Conservation (phyloP, 2,797 vertebrate genomes). For the Muraenolepis orangiensis region DNA sequence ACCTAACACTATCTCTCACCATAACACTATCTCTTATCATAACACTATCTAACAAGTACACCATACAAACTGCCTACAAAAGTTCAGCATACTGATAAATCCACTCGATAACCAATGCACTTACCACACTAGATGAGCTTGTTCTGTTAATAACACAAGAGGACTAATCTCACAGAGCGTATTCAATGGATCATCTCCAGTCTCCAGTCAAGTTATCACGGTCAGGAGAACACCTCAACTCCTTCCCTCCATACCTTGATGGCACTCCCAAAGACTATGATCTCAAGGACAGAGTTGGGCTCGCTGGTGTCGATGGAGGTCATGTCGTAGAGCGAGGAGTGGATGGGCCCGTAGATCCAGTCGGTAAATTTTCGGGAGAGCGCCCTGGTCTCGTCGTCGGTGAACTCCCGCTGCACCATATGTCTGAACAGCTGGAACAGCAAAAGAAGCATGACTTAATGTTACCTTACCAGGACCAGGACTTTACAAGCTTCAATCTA, state of each 20-base stretch:
- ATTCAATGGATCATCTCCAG: not conserved
- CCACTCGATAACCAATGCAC: not conserved
- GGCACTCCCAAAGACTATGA: conserved; percentile 81
- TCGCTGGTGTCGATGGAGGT: conserved; percentile 82
- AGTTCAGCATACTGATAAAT: no score
- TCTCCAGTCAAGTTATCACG: not conserved
- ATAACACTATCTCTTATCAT: no score
- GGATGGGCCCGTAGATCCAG: conserved; percentile 89
- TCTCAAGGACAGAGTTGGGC: conserved; percentile 84
- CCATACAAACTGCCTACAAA: not conserved
- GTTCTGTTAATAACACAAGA: not conserved
- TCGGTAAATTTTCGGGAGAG: conserved; percentile 89
- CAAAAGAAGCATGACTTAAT: not conserved
- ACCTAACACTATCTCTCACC: no score
- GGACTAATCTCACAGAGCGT: not conserved
- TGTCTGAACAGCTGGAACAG: conserved; percentile 81
- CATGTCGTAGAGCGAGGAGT: conserved; percentile 86
- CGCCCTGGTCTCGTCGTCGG: conserved; percentile 74
- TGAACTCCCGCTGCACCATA: conserved; percentile 84
- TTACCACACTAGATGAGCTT: not conserved
- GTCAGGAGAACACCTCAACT: not conserved
- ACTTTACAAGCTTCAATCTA: not conserved
- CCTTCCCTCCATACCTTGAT: conserved; percentile 75
- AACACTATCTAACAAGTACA: no score
- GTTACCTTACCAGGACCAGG: not conserved